Percentiles rank a stretch among this genome's conserved stretches.
These are phyloP conservation scores for Garrulus glandarius DNA, from an alignment of 2,797 vertebrate genomes.

Conservation along the genomic window DNA sequence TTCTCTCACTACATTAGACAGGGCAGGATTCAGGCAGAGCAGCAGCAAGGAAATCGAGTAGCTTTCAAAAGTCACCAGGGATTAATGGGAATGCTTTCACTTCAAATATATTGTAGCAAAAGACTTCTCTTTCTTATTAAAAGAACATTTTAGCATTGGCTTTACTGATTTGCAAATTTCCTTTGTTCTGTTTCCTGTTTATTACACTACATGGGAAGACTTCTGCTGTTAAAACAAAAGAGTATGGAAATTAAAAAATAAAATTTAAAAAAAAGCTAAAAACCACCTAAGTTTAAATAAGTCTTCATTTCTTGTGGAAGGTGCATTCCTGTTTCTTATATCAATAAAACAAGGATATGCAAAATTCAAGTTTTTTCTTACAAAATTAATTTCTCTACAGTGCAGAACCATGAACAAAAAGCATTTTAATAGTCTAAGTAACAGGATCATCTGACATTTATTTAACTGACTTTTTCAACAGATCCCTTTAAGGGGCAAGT, in stretches of 20 bases:
- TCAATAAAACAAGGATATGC: background rate
- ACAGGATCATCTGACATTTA: background rate
- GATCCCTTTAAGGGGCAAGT: background rate
- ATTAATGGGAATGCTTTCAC: background rate
- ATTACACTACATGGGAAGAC: background rate
- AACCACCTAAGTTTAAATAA: background rate
- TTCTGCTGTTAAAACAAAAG: background rate
- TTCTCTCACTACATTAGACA: background rate
- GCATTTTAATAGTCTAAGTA: background rate
- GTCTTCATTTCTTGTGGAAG: background rate
- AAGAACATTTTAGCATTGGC: background rate
- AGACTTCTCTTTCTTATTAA: background rate
- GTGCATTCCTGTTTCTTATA: background rate
- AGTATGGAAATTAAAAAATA: background rate
- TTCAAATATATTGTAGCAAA: background rate
- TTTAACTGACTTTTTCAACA: background rate
- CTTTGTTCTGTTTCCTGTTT: background rate
- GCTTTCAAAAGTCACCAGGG: background rate
- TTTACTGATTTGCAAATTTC: background rate
- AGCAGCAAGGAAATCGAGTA: background rate
- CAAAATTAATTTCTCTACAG: background rate
- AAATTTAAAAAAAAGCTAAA: background rate
- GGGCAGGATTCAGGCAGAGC: background rate
- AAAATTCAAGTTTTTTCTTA: background rate
- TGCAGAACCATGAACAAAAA: background rate